These are phyloP conservation scores for Hydrolagus colliei DNA, from an alignment of 2,797 vertebrate species.

Conservation along the genomic window DNA sequence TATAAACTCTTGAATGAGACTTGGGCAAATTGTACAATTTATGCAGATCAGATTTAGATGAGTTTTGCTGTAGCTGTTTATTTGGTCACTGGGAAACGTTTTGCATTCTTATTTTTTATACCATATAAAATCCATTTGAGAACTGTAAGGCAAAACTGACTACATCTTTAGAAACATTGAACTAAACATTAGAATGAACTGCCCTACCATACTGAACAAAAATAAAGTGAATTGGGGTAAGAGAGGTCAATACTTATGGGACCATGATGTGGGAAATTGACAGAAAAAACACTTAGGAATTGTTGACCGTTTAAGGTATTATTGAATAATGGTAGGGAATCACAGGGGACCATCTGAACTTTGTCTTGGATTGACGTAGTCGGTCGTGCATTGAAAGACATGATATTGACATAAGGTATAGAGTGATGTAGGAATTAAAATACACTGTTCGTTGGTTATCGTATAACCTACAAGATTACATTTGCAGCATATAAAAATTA, in stretches of 20 bases:
- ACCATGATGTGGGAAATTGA: not conserved
- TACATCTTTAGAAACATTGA: not conserved
- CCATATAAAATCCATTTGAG: too few relatives aligned
- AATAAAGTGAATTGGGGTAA: not conserved
- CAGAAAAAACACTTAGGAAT: not conserved
- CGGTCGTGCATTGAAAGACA: not conserved
- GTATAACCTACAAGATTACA: too few relatives aligned
- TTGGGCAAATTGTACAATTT: too few relatives aligned
- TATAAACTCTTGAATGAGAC: too few relatives aligned
- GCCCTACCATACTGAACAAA: not conserved
- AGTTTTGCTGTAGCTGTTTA: too few relatives aligned
- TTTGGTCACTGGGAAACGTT: too few relatives aligned
- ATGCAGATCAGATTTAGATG: too few relatives aligned
- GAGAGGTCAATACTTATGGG: not conserved
- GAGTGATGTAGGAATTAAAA: too few relatives aligned
- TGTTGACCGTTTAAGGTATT: not conserved
- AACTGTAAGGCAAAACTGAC: not conserved
- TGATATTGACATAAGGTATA: too few relatives aligned
- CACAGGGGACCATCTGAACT: not conserved
- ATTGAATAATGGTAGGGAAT: not conserved
- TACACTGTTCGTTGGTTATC: too few relatives aligned
- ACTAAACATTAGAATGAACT: not conserved
- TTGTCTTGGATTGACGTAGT: not conserved
- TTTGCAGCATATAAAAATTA: too few relatives aligned
- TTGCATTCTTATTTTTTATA: too few relatives aligned